A percentile compares a stretch with the other conserved stretches of the same genome.
Evolutionary conservation across 2,113 vertebrate genomes (phyloP).

Genomic region (Vombatus ursinus): DNA sequence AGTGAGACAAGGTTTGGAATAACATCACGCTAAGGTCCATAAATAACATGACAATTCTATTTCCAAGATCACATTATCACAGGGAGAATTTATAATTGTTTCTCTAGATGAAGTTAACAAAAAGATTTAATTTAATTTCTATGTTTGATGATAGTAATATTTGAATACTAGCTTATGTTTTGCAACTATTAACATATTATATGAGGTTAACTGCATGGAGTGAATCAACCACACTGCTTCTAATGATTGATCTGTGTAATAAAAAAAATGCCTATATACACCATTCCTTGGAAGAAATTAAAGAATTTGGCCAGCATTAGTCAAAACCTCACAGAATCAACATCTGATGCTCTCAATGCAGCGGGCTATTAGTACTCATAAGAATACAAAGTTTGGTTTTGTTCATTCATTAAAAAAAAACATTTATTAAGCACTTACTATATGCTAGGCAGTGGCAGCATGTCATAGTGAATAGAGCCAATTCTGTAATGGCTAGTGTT

Average conservation of each 20-base stretch:
- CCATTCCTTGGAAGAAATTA: conserved; percentile 65
- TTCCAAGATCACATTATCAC: conserved; percentile 63
- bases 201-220: conserved; percentile 67
- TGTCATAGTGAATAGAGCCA: neutral
- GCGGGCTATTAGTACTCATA: neutral
- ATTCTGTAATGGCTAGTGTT: neutral
- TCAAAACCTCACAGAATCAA: conserved; percentile 48
- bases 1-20: conserved; percentile 55
- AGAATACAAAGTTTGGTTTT: neutral
- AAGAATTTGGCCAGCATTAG: conserved; percentile 57
- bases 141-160: conserved; percentile 65
- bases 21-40: conserved; percentile 60
- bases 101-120: conserved; percentile 70
- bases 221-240: conserved; percentile 55
- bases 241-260: conserved; percentile 75
- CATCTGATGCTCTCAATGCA: conserved; percentile 5
- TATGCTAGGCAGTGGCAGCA: neutral
- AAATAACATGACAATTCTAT: conserved; percentile 67
- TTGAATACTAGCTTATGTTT: conserved; percentile 48
- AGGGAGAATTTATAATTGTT: conserved; percentile 61
- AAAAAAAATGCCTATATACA: conserved; percentile 59
- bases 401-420: neutral
- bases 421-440: neutral
- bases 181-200: conserved; percentile 55
- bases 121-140: conserved; percentile 73